phyloP scores from a whole-genome alignment of 2,797 vertebrate genomes.

The Etheostoma nigrum region DNA sequence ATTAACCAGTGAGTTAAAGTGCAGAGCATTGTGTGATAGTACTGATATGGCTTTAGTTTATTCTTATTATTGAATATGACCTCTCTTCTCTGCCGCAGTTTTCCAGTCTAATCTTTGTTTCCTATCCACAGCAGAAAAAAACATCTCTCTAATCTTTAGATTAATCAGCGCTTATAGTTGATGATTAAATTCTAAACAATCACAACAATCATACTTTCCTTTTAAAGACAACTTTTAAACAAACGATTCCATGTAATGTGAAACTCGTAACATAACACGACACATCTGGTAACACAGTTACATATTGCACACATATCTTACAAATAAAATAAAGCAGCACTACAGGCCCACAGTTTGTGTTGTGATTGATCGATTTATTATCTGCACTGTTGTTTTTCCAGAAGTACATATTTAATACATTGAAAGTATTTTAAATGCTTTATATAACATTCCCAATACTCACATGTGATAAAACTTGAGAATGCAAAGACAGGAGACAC shows the following conservation, averaged over 20 bases:
- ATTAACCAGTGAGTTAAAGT: background rate
- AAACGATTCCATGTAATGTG: background rate
- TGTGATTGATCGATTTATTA: too few relatives aligned
- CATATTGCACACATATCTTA: background rate
- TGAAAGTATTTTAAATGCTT: too few relatives aligned
- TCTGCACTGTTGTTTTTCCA: background rate
- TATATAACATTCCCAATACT: too few relatives aligned
- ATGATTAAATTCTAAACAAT: background rate
- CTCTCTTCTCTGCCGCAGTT: conserved; percentile 14
- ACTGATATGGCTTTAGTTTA: background rate
- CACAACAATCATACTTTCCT: background rate
- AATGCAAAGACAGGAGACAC: too few relatives aligned
- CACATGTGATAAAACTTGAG: too few relatives aligned
- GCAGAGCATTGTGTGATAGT: background rate
- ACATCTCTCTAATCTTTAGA: conserved; percentile 1
- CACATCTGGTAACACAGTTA: too few relatives aligned
- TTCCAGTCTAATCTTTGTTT: conserved; percentile 12
- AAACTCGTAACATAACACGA: background rate
- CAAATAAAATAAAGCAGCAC: background rate
- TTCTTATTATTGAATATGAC: conserved; percentile 17
- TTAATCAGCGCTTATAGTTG: background rate
- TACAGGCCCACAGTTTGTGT: too few relatives aligned
- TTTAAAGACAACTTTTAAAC: background rate
- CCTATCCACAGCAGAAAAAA: conserved; percentile 6
- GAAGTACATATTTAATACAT: background rate